phyloP scores from a whole-genome alignment of 1,140 invertebrate genomes.

The Drosophila takahashii region DNA sequence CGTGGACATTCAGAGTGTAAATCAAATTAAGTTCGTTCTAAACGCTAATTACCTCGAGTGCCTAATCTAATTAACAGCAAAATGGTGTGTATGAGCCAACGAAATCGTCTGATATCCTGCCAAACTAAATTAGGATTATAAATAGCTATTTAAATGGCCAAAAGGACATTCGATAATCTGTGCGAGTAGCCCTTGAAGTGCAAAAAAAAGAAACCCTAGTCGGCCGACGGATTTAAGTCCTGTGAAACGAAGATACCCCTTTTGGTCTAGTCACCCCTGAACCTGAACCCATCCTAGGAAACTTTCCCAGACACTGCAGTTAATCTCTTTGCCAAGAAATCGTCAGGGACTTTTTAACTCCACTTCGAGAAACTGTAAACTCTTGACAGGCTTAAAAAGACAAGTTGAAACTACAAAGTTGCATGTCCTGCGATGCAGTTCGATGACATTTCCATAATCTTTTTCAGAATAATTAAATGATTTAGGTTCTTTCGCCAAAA shows the following conservation, averaged over 20 bases:
- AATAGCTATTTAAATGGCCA: background rate
- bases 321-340: constrained; percentile 8
- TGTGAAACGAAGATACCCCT: constrained; percentile 23
- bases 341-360: background rate
- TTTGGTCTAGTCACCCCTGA: constrained; percentile 28
- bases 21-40: constrained; percentile 53
- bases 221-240: constrained; percentile 13
- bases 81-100: constrained; percentile 65
- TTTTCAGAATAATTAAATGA: background rate
- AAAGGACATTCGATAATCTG: constrained; percentile 49
- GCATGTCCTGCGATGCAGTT: background rate
- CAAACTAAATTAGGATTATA: constrained; percentile 4
- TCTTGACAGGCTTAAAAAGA: background rate
- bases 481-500: no score
- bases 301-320: background rate
- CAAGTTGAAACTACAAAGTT: background rate
- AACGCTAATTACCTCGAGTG: constrained; percentile 68
- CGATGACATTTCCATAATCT: background rate
- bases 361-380: background rate
- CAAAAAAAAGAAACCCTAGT: constrained; percentile 16
- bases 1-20: constrained; percentile 12
- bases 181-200: constrained; percentile 53
- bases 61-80: constrained; percentile 74
- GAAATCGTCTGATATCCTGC: constrained; percentile 9
- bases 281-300: constrained; percentile 10